These are phyloP conservation scores for Numida meleagris DNA, from an alignment of 2,113 vertebrate genomes.

Conservation along the genomic window DNA sequence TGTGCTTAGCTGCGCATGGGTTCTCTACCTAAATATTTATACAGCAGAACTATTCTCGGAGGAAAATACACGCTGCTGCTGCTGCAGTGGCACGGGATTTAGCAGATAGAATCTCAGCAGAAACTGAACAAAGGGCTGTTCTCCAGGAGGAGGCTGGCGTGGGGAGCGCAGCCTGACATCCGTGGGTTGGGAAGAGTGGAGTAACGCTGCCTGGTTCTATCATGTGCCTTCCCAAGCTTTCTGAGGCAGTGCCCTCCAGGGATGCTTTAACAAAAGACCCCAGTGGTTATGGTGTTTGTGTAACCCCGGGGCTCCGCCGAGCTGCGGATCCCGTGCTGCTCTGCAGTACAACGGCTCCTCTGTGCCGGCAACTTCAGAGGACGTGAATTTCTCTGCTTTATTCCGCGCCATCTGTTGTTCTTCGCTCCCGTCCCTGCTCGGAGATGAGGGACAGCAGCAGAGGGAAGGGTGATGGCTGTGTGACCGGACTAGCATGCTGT, in stretches of 20 bases:
- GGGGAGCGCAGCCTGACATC: neutral
- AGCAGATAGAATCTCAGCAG: rapidly evolving
- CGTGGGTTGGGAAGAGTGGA: neutral
- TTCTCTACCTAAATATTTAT: neutral
- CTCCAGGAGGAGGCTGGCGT: neutral
- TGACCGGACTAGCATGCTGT: neutral
- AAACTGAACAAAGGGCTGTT: constrained; percentile 55
- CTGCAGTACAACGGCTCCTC: constrained; percentile 47
- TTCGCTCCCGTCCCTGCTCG: neutral
- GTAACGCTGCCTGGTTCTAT: neutral
- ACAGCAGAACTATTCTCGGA: neutral
- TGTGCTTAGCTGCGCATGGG: neutral
- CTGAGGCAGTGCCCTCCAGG: constrained; percentile 2
- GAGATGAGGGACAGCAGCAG: neutral
- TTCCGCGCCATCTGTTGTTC: constrained; percentile 18
- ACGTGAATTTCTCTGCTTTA: neutral
- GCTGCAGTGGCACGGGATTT: neutral
- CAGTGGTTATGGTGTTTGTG: neutral
- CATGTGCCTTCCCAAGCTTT: neutral
- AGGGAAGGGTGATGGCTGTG: neutral
- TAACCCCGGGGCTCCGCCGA: neutral
- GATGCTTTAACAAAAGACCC: constrained; percentile 46
- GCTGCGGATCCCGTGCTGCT: neutral
- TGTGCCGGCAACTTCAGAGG: constrained; percentile 56
- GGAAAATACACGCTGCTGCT: neutral